Conservation (phyloP, 2,888 invertebrate genomes). For the Andricus quercusramuli region DNA sequence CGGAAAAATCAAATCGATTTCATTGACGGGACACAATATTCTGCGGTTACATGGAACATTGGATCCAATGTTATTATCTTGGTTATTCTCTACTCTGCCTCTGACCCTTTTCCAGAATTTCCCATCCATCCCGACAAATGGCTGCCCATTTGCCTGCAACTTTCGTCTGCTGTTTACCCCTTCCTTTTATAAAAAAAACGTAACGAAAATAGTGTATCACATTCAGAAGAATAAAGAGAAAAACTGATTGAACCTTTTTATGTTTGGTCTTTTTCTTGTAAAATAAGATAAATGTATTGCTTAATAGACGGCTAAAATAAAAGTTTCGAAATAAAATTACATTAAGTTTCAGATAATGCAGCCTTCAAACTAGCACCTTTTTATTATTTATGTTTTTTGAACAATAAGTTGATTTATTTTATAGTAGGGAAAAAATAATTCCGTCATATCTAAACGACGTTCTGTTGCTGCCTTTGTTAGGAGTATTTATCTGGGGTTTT, state of each 20-base stretch:
- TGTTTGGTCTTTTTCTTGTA: no score
- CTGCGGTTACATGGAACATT: slow-evolving; percentile 37
- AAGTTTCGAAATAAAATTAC: no score
- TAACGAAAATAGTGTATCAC: background rate
- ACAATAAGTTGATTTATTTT: no score
- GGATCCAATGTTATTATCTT: slow-evolving; percentile 36
- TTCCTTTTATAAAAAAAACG: background rate
- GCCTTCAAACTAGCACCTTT: no score
- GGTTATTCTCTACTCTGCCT: slow-evolving; percentile 23
- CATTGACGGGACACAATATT: slow-evolving; percentile 55
- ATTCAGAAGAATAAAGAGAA: background rate
- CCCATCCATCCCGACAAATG: slow-evolving; percentile 15
- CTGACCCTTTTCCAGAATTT: slow-evolving; percentile 11
- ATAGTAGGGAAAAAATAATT: no score
- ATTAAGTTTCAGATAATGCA: no score
- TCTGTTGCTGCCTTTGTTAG: no score
- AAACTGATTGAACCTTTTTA: background rate
- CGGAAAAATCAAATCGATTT: slow-evolving; percentile 63
- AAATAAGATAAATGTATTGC: no score
- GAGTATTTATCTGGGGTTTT: no score
- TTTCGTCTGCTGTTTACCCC: background rate
- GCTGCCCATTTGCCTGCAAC: slow-evolving; percentile 3
- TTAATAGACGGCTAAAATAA: no score
- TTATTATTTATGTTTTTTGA: no score
- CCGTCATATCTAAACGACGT: no score